Evolutionary conservation across 1,140 invertebrate genomes (phyloP).

Genomic region (Euschistus heros): DNA sequence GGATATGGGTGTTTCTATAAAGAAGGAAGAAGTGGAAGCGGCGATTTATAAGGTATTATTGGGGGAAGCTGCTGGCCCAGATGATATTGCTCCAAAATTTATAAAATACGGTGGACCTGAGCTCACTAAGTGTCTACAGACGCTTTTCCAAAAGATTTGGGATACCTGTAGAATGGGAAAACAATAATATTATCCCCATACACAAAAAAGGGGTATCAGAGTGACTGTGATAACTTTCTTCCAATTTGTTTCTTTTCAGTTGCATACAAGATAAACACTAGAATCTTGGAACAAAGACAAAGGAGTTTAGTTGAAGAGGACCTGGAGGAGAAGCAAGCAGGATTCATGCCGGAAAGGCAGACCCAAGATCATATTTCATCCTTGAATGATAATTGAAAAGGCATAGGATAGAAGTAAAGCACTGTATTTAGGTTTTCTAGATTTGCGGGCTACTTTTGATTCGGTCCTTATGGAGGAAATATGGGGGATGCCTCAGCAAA

Average conservation of each 20-base stretch:
- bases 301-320: not conserved
- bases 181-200: not conserved
- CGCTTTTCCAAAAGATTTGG: not conserved
- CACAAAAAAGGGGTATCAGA: not conserved
- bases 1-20: not conserved
- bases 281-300: not conserved
- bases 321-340: not conserved
- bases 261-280: not conserved
- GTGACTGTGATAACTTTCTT: not conserved
- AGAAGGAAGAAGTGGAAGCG: no score
- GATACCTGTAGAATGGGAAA: not conserved
- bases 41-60: no score
- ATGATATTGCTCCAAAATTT: not conserved
- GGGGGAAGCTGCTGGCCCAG: no score
- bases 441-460: not conserved
- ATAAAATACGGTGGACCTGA: not conserved
- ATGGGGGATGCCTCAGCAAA: not conserved
- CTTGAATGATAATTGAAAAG: not conserved
- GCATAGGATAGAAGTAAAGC: not conserved
- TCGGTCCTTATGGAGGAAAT: not conserved
- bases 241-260: no score
- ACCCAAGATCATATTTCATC: not conserved
- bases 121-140: not conserved
- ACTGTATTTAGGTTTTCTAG: not conserved
- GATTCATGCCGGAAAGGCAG: not conserved